phyloP scores from a whole-genome alignment of 2,797 vertebrate species.

The Synanceia verrucosa region DNA sequence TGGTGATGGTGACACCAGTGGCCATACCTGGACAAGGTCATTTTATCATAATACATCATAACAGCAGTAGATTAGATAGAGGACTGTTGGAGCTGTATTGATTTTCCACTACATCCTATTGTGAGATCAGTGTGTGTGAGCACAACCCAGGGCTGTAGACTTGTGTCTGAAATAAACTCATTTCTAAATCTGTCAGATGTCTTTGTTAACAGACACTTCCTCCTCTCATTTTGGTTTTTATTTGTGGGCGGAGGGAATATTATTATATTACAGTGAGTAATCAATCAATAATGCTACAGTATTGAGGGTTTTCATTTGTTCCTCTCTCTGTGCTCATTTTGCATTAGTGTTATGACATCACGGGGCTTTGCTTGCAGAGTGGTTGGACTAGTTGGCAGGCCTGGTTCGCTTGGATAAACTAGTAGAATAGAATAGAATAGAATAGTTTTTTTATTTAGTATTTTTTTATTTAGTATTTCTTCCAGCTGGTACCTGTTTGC shows the following conservation, averaged over 20 bases:
- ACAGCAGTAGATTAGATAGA: too few relatives aligned
- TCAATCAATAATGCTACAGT: too few relatives aligned
- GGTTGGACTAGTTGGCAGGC: neutral
- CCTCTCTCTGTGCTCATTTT: neutral
- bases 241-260: neutral
- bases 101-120: neutral
- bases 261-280: neutral
- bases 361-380: neutral
- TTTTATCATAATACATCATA: too few relatives aligned
- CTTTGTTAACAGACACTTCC: neutral
- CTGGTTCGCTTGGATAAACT: neutral
- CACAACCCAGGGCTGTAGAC: neutral
- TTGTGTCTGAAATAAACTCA: neutral
- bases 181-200: neutral
- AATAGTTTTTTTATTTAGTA: too few relatives aligned
- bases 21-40: too few relatives aligned
- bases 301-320: neutral
- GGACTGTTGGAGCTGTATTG: neutral
- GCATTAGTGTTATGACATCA: neutral
- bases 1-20: too few relatives aligned
- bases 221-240: neutral
- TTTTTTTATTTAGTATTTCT: neutral
- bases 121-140: neutral
- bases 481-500: neutral
- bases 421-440: too few relatives aligned